phyloP scores from a whole-genome alignment of 2,888 invertebrate genomes.

The Melitaea athalia region DNA sequence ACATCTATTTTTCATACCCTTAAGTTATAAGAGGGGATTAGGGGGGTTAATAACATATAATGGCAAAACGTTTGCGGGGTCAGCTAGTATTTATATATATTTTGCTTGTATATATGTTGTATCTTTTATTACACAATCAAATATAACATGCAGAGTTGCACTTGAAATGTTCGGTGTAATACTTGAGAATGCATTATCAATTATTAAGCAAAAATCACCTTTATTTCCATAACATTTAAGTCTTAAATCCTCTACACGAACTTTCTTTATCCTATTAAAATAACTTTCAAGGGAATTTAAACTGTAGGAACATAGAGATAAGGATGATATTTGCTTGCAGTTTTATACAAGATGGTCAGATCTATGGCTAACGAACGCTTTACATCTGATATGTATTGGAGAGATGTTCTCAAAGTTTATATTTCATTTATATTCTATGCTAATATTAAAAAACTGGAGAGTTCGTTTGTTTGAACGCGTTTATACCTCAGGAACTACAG shows the following conservation, averaged over 20 bases:
- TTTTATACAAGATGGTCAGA: conserved; percentile 29
- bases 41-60: too few species aligned
- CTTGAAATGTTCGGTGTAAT: conserved; percentile 12
- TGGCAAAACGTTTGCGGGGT: too few species aligned
- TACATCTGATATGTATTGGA: conserved; percentile 41
- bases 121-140: not conserved
- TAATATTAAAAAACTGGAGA: too few species aligned
- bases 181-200: conserved; percentile 15
- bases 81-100: too few species aligned
- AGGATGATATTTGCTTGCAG: conserved; percentile 10
- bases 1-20: too few species aligned
- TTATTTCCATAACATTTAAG: not conserved
- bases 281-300: conserved; percentile 10
- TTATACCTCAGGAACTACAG: too few species aligned
- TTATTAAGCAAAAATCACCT: conserved; percentile 8
- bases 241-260: conserved; percentile 3
- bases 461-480: too few species aligned
- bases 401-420: conserved; percentile 34
- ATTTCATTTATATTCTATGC: too few species aligned
- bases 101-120: not conserved
- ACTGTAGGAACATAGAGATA: not conserved
- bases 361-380: conserved; percentile 44
- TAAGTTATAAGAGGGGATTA: too few species aligned
- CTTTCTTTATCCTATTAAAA: conserved; percentile 20
- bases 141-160: conserved; percentile 8